These are phyloP conservation scores for Gonioctena quinquepunctata DNA, from an alignment of 1,140 invertebrate genomes.

Conservation along the genomic window DNA sequence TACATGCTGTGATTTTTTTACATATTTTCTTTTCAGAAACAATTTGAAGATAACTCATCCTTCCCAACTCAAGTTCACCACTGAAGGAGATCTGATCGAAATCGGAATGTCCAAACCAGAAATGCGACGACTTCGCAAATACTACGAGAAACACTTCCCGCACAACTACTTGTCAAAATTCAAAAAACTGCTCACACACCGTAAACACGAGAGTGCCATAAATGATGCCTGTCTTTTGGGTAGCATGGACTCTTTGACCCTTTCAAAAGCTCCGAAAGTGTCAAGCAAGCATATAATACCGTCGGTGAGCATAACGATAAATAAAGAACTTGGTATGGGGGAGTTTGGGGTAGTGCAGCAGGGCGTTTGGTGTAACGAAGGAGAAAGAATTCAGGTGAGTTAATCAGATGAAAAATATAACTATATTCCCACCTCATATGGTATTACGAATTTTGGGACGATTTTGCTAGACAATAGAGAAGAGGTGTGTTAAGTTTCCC, in stretches of 20 bases:
- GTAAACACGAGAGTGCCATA: constrained; percentile 62
- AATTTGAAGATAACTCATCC: constrained; percentile 82
- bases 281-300: constrained; percentile 96
- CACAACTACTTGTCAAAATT: constrained; percentile 92
- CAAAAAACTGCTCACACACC: constrained; percentile 72
- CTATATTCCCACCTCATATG: too few relatives aligned
- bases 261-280: constrained; percentile 59
- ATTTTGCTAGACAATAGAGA: too few relatives aligned
- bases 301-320: constrained; percentile 88
- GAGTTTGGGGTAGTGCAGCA: constrained; percentile 98
- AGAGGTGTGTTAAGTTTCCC: too few relatives aligned
- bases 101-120: constrained; percentile 96
- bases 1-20: constrained; percentile 2
- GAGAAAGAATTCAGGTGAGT: constrained; percentile 73
- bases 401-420: too few relatives aligned
- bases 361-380: constrained; percentile 96
- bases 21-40: constrained; percentile 61
- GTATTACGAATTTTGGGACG: too few relatives aligned
- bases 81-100: constrained; percentile 86
- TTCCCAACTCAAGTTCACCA: constrained; percentile 96
- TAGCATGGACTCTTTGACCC: constrained; percentile 39
- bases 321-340: constrained; percentile 92
- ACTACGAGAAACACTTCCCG: constrained; percentile 90
- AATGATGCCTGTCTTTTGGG: constrained; percentile 43
- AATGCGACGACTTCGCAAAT: constrained; percentile 89